These are phyloP conservation scores for Myopa tessellatipennis DNA, from an alignment of 2,888 invertebrate genomes.

Conservation along the genomic window DNA sequence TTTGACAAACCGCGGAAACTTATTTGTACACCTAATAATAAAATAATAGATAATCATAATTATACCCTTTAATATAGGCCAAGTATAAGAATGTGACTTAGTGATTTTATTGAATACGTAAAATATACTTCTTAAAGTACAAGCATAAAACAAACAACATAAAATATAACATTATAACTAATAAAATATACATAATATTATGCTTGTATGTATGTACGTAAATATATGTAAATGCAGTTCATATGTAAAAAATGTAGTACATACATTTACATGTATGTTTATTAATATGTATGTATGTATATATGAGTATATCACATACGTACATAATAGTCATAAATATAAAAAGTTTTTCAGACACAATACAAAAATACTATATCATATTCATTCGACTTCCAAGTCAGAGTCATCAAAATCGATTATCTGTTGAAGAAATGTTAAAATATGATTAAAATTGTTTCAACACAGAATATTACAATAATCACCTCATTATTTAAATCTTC, in stretches of 20 bases:
- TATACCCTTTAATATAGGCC: too few species aligned
- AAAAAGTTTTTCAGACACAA: not conserved
- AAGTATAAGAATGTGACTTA: too few species aligned
- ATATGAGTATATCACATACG: not conserved
- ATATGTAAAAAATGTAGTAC: not conserved
- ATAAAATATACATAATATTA: too few species aligned
- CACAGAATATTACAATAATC: not conserved
- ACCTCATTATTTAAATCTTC: conserved; percentile 73
- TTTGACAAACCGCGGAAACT: too few species aligned
- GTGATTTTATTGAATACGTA: too few species aligned
- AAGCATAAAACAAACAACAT: too few species aligned
- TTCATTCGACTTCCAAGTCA: conserved; percentile 59
- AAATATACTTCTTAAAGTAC: too few species aligned
- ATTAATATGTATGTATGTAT: conserved; percentile 22
- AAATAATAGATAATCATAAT: too few species aligned
- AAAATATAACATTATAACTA: too few species aligned
- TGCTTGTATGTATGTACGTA: too few species aligned
- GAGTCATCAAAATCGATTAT: conserved; percentile 66
- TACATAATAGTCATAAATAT: not conserved
- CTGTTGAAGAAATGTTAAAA: conserved; percentile 48
- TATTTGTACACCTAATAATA: too few species aligned
- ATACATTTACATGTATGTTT: conserved; percentile 29
- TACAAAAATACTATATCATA: not conserved
- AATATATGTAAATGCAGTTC: too few species aligned
- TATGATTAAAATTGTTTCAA: not conserved